Evolutionary conservation across 1,140 invertebrate species (phyloP).

Genomic region (Eupeodes corollae): DNA sequence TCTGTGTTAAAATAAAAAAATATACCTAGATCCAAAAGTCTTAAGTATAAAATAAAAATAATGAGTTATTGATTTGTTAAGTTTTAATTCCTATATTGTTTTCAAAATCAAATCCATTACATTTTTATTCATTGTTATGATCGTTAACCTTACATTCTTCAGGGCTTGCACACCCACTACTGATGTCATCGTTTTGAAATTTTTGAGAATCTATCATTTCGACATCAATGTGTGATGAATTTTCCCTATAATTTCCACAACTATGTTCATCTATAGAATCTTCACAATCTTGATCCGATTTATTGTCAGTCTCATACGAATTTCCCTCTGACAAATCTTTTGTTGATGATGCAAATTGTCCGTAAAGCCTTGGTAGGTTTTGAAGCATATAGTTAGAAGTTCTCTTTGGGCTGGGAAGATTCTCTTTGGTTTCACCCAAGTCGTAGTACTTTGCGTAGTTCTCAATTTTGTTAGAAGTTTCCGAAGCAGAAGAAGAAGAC

Average conservation of each 20-base stretch:
- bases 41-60: no score
- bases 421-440: constrained; percentile 32
- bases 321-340: constrained; percentile 14
- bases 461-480: constrained; percentile 23
- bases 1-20: no score
- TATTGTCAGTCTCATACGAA: constrained; percentile 25
- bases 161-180: constrained; percentile 32
- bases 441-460: constrained; percentile 35
- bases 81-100: background rate
- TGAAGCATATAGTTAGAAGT: constrained; percentile 44
- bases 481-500: background rate
- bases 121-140: background rate
- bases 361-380: constrained; percentile 43
- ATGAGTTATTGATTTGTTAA: no score
- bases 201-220: constrained; percentile 36
- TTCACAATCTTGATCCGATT: constrained; percentile 23
- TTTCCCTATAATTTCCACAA: constrained; percentile 15
- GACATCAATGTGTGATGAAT: constrained; percentile 24
- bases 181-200: constrained; percentile 29
- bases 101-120: background rate
- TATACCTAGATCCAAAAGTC: no score
- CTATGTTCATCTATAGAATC: constrained; percentile 26
- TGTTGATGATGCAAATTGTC: constrained; percentile 26
- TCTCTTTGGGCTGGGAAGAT: constrained; percentile 30
- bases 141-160: constrained; percentile 23